Conservation (phyloP, 2,797 vertebrate genomes). For the Peromyscus nudipes region DNA sequence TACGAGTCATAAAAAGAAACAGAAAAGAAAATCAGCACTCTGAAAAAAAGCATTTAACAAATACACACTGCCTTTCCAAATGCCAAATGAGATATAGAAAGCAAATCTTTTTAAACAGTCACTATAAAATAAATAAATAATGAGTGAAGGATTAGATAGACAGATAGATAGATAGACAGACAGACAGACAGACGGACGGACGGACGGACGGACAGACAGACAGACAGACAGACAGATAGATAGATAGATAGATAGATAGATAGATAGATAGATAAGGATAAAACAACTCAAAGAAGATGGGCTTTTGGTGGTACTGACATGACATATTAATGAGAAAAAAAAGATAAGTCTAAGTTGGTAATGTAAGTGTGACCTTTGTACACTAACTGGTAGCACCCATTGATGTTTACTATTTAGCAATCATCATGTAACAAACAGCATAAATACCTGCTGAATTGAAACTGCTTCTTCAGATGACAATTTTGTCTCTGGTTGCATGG, state of each 20-base stretch:
- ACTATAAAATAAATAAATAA: neutral
- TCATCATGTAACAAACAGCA: neutral
- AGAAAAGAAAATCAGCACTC: neutral
- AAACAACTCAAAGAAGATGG: neutral
- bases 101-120: neutral
- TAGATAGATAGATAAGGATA: neutral
- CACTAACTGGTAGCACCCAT: neutral
- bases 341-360: neutral
- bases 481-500: neutral
- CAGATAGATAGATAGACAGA: neutral
- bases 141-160: neutral
- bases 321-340: neutral
- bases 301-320: neutral
- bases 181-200: no score
- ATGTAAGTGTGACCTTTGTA: neutral
- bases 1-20: neutral
- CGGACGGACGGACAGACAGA: no score
- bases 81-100: neutral
- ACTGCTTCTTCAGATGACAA: neutral
- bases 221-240: no score
- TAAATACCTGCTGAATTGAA: neutral
- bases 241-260: no score
- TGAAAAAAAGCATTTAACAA: neutral
- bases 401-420: neutral
- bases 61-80: neutral